Percentiles rank a stretch among this genome's conserved stretches.
These are phyloP conservation scores for Sciaenops ocellatus DNA, from an alignment of 2,797 vertebrate genomes.

Conservation along the genomic window DNA sequence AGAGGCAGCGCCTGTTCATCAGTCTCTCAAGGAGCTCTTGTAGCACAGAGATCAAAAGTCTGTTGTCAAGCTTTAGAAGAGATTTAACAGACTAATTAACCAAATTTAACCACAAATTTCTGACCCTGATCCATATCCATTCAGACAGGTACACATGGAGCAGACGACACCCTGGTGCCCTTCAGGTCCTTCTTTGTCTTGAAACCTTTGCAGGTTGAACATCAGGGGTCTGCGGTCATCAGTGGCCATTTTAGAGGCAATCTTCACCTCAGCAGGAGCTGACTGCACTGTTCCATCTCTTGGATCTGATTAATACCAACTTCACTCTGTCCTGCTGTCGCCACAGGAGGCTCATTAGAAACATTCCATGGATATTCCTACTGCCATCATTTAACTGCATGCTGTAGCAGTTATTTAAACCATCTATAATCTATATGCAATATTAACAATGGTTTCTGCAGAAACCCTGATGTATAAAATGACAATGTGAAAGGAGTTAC, in stretches of 20 bases:
- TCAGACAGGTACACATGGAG: neutral
- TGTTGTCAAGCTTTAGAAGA: slow-evolving; percentile 1
- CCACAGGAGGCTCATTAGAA: neutral
- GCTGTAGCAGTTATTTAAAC: neutral
- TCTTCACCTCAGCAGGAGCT: slow-evolving; percentile 17
- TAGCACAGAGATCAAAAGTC: neutral
- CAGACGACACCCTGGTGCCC: neutral
- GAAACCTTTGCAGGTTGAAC: slow-evolving; percentile 12
- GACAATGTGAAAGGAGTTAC: too few relatives aligned
- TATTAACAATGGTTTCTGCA: neutral
- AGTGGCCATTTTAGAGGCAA: neutral
- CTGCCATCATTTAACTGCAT: neutral
- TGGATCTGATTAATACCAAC: slow-evolving; percentile 5
- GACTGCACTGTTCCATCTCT: neutral
- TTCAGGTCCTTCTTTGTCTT: neutral
- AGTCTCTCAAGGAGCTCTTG: slow-evolving; percentile 3
- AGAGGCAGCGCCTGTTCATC: neutral
- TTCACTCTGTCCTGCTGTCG: neutral
- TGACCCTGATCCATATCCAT: slow-evolving; percentile 1
- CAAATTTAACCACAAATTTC: slow-evolving; percentile 35
- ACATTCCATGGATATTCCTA: neutral
- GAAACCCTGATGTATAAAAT: too few relatives aligned
- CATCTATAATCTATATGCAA: neutral
- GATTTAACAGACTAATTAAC: slow-evolving; percentile 22
- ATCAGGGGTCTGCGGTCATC: neutral